Base-by-base conservation (phyloP, 1,140 invertebrate species). In the Parasteatoda tepidariorum region DNA sequence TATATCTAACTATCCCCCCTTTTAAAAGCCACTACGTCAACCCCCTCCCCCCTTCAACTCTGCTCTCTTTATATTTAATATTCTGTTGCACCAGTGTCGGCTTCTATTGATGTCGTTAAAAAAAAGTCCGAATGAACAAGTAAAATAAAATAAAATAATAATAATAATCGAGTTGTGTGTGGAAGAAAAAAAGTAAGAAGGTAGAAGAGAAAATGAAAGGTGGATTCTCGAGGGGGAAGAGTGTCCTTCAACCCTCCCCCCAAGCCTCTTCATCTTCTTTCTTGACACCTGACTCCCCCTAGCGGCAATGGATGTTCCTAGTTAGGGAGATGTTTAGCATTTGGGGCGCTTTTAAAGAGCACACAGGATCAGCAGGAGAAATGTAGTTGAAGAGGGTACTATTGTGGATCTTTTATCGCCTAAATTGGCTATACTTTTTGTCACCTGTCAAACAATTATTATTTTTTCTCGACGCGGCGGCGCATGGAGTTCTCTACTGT, bases 51-150 rank as follows among this genome's bases (percentile, higher is more conserved):
- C 38, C 18, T 48, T 18, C 57, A 7, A 9, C 57, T n/a, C 57
- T n/a, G 9, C 57, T 15, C 54, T 79, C 30, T 68, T 57, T 68
- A 68, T 68, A 79, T 79, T 79, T 67, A 57, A 79, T 62, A 79
- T 79, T 79, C 76, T 48, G 30, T 48, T 24, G 41, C 76, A 79
- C 76, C 18, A 38, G 28, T 26, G 64, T 31, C 76, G 76, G 76
- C 62, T 30, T 57, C 74, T 76, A 57, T 76, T 76, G 55, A 76
- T 68, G 61, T 79, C 41, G 66, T 6, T 38, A 48, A 22, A 68
- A 28, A 41, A 24, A 28, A 41, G 68, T 24, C 34, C 26, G 41
- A 38, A 68, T 41, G 30, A 79, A 79, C 26, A 64, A 64, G 26
- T 30, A 64, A 26, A 13, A 48, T 48, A 48, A 48, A 48, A 13